Evolutionary conservation across 2,888 invertebrate genomes (phyloP).

Genomic region (Diaphora mendica): DNA sequence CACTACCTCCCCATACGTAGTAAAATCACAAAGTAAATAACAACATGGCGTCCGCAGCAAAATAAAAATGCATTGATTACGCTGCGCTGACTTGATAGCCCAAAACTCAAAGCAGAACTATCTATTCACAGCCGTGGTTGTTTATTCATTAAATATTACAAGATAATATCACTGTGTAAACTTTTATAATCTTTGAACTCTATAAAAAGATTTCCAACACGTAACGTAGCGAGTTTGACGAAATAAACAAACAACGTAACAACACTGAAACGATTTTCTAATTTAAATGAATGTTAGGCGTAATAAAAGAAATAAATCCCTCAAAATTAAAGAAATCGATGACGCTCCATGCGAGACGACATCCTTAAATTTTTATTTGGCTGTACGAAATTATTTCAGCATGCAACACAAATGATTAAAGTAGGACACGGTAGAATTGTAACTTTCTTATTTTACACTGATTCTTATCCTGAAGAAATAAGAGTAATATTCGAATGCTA

Average conservation of each 20-base stretch:
- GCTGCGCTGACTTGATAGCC: conserved; percentile 14
- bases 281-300: conserved; percentile 45
- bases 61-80: conserved; percentile 44
- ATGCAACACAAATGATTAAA: conserved; percentile 12
- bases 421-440: conserved; percentile 3
- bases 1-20: conserved; percentile 61
- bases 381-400: conserved; percentile 24
- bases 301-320: conserved; percentile 66
- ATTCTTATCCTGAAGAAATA: neutral
- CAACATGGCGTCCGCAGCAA: conserved; percentile 81
- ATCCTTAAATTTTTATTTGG: conserved; percentile 58
- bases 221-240: conserved; percentile 32
- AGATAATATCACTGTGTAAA: conserved; percentile 23
- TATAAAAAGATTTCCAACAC: conserved; percentile 43
- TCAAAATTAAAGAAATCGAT: conserved; percentile 76
- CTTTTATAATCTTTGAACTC: conserved; percentile 37
- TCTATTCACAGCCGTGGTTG: conserved; percentile 45
- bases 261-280: conserved; percentile 49
- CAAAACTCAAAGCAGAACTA: conserved; percentile 33
- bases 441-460: conserved; percentile 6
- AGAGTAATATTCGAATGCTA: neutral
- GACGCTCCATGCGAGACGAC: conserved; percentile 66
- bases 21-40: conserved; percentile 80
- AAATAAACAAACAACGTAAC: conserved; percentile 40
- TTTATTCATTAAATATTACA: conserved; percentile 40